Evolutionary conservation across 1,140 invertebrate genomes (phyloP).

Genomic region (Nilaparvata lugens): DNA sequence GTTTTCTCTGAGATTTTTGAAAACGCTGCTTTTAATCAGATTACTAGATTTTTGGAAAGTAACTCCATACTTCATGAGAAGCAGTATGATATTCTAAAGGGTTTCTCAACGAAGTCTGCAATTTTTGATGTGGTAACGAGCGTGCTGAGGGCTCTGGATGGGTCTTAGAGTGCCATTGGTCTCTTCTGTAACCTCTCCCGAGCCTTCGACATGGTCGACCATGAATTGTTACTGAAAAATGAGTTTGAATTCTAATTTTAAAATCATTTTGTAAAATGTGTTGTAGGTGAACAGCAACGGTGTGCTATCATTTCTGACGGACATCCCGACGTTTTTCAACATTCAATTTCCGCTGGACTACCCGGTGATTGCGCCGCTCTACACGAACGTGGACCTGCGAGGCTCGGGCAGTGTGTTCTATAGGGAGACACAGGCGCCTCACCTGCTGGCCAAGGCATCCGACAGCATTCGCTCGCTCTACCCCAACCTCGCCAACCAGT

Average conservation of each 20-base stretch:
- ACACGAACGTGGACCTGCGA: slow-evolving; percentile 82
- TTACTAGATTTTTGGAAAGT: too few relatives aligned
- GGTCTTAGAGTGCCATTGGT: too few relatives aligned
- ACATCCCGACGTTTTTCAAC: slow-evolving; percentile 76
- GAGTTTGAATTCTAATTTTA: slow-evolving; percentile 5
- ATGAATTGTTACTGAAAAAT: background rate
- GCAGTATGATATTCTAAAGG: too few relatives aligned
- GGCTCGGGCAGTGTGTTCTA: slow-evolving; percentile 64
- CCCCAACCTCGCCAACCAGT: slow-evolving; percentile 48
- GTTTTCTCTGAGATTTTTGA: too few relatives aligned
- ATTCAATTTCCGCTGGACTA: slow-evolving; percentile 84
- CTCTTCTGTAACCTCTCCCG: too few relatives aligned
- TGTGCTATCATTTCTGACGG: slow-evolving; percentile 77
- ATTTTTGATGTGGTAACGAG: too few relatives aligned
- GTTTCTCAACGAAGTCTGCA: too few relatives aligned
- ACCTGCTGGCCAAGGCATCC: slow-evolving; percentile 52
- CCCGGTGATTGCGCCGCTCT: slow-evolving; percentile 81
- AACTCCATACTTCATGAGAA: too few relatives aligned
- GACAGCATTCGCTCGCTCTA: slow-evolving; percentile 60
- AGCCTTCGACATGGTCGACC: too few relatives aligned
- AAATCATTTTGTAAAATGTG: slow-evolving; percentile 22
- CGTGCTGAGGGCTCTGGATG: too few relatives aligned
- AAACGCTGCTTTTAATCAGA: too few relatives aligned
- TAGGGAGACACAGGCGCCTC: slow-evolving; percentile 57
- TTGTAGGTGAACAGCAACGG: slow-evolving; percentile 86